Conservation (phyloP, 2,797 vertebrate species). For the Spatula versicolor region DNA sequence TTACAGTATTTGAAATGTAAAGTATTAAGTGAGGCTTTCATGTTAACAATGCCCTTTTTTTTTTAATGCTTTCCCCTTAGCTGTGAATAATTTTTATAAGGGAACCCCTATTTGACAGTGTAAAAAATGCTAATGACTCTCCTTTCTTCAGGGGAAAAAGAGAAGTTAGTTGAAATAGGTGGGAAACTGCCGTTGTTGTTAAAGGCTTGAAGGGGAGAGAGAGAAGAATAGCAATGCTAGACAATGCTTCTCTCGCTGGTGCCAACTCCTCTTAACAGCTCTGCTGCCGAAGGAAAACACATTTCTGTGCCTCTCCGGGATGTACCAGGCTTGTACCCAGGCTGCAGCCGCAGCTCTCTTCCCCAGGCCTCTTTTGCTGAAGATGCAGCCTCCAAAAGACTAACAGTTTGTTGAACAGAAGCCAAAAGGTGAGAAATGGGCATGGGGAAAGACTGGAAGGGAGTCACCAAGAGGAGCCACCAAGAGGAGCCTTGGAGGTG, state of each 20-base stretch:
- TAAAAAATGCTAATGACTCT: conserved; percentile 54
- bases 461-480: too few relatives aligned
- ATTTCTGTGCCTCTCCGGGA: conserved; percentile 20
- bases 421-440: conserved; percentile 1
- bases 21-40: conserved; percentile 63
- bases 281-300: background rate
- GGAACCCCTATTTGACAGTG: conserved; percentile 32
- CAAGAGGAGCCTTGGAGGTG: background rate
- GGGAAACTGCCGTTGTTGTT: conserved; percentile 58
- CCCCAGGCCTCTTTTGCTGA: conserved; percentile 10
- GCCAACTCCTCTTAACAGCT: conserved; percentile 39
- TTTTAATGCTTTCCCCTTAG: conserved; percentile 27
- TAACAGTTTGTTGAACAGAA: background rate
- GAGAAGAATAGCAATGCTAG: conserved; percentile 37
- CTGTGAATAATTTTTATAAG: conserved; percentile 48
- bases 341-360: background rate
- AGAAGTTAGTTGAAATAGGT: conserved; percentile 65
- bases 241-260: conserved; percentile 37
- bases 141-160: conserved; percentile 55
- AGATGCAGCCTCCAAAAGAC: background rate
- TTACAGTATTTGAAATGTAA: conserved; percentile 64
- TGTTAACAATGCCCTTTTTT: conserved; percentile 60
- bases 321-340: background rate
- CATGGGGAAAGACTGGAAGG: background rate
- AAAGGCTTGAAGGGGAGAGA: conserved; percentile 24